Percentiles rank a stretch among this genome's conserved stretches.
phyloP scores from a whole-genome alignment of 2,797 vertebrate genomes.

The Gymnothorax javanicus region DNA sequence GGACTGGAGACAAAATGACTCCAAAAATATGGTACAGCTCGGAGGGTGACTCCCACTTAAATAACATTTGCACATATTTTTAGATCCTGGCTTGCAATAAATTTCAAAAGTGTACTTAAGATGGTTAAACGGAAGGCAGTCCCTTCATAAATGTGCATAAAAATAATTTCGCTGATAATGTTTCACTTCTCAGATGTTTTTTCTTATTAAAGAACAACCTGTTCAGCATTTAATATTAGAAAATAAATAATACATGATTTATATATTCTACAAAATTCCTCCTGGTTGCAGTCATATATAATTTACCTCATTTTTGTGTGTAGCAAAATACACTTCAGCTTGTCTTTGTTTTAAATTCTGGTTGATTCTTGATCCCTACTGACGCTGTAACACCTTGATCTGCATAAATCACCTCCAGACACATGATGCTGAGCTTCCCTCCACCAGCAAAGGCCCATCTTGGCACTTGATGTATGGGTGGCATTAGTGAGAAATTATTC shows the following conservation, averaged over 20 bases:
- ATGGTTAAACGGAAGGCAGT: too few species aligned
- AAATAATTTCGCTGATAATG: too few species aligned
- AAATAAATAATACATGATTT: neutral
- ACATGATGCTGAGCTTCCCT: neutral
- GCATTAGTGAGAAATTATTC: slow-evolving; percentile 49
- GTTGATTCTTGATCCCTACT: neutral
- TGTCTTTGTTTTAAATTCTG: neutral
- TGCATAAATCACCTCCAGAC: slow-evolving; percentile 2
- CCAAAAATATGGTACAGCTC: too few species aligned
- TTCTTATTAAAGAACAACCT: too few species aligned
- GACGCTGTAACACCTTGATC: neutral
- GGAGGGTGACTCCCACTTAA: too few species aligned
- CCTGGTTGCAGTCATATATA: neutral
- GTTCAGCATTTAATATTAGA: neutral
- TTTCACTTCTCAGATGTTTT: too few species aligned
- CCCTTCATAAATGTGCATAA: too few species aligned
- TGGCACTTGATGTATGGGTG: slow-evolving; percentile 38
- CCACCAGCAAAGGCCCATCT: slow-evolving; percentile 17
- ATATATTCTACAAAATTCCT: neutral
- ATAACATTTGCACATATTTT: too few species aligned
- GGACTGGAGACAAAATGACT: too few species aligned
- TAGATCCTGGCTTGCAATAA: too few species aligned
- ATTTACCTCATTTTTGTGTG: neutral
- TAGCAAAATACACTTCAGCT: neutral
- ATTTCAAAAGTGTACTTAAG: too few species aligned